Evolutionary conservation across 1,140 invertebrate species (phyloP), one percentile per base, ranked within the genome.

Genomic region (Muscidifurax raptorellus): DNA sequence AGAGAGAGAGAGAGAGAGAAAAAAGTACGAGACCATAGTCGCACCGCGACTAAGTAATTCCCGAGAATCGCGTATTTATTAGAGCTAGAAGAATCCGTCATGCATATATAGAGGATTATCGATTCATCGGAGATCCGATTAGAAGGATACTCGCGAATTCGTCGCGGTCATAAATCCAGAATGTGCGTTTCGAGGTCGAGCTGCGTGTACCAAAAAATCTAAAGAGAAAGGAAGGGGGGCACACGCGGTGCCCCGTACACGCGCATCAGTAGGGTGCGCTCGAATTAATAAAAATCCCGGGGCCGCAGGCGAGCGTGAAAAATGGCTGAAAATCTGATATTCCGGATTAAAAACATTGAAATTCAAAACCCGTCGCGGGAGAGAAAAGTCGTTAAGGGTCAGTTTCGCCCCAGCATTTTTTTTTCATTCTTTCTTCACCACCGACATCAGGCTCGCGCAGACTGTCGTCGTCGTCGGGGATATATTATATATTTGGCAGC

Each of bases 331-430:
- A 93, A 93, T 93, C 92, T 93, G 92, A 93, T 93, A 93, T 93
- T 92, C 90, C 89, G 92, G 92, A 93, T 92, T 93, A 93, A 93
- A 92, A 93, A 93, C 91, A 93, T 93, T 93, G 92, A 93, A 93
- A 93, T 93, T 93, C 92, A 93, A 93, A 93, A 92, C 91, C 90
- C 91, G 92, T 93, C 75, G 86, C 89, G 89, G 89, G 89, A 81
- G 89, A 81, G 88, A 89, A 90, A 93, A 92, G 92, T 93, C 92
- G 92, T 93, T 93, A 93, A 93, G 92, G 92, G 92, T 93, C 92
- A 93, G 92, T 93, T 93, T 93, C 91, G 90, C 81, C 71, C 80
- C 87, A 79, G 82, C 66, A 30, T 69, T 27, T 9, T 28, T 66
- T 10, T 66, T 27, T 66, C n/a, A 2, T 66, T 64, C 52, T 64